Evolutionary conservation across 2,888 invertebrate genomes (phyloP), one percentile per base, ranked within the genome.

Genomic region (Charanyca ferruginea): DNA sequence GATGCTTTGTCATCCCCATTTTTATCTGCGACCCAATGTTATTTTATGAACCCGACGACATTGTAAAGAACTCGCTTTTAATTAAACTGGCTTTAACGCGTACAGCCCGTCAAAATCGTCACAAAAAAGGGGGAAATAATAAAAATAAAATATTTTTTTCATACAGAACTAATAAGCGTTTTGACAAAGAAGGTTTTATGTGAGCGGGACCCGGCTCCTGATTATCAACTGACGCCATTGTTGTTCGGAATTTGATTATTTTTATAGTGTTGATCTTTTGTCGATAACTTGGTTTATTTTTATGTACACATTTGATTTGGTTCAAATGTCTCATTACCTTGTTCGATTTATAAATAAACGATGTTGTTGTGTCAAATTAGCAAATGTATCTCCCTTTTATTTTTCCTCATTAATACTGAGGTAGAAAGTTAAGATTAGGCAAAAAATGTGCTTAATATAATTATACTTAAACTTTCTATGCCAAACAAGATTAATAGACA

Each of bases 171-270:
- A 87, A 87, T 88, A 88, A 87, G 84, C 83, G 79, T 85, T 79
- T 87, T 90, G 89, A 93, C 93, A 94, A 94, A 91, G 91, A 86
- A 88, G 83, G 78, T 89, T 89, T 91, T 93, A 81, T 83, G 88
- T 91, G 89, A 86, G 87, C 86, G 85, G 80, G 88, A 86, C 84
- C 85, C 52, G 81, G 90, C 90, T 89, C 88, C 90, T 90, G 93
- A 92, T 93, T 93, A 93, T 91, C 89, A 91, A 91, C 88, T 88
- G 90, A 89, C 90, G 88, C 90, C 89, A 91, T 94, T 95, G 94
- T 94, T 89, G 89, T 89, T 90, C 88, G 83, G 91, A 91, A 91
- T 93, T 92, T 91, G 90, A 94, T 11, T 93, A 92, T 88, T 91
- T 89, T 84, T 65, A 70, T 92, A 93, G 93, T 83, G 94, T 70